Evolutionary conservation across 2,888 invertebrate genomes (phyloP), one percentile per base, ranked within the genome.

Genomic region (Oscheius sp.): DNA sequence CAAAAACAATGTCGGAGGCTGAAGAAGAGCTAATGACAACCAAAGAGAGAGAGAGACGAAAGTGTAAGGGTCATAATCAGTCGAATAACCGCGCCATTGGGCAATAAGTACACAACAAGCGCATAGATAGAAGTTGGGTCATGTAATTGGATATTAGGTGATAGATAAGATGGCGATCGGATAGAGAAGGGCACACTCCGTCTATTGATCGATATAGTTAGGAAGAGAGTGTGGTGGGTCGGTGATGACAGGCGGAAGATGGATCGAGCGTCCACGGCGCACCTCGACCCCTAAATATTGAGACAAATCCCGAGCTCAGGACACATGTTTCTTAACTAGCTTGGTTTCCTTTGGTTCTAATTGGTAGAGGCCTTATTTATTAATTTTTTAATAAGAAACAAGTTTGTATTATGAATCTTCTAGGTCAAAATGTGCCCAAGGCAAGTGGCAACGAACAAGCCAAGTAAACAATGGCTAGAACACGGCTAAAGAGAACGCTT

Each of bases 281-380:
- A 66, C 66, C 66, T 66, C 66, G 66, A 66, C 66, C 66, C 66
- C 66, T 52, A 52, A 66, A 66, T 66, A 66, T 66, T 66, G 66
- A 66, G 66, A 66, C 61, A 61, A 61, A 61, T 61, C 61, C 61
- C 25, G 21, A 9, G 61, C 61, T 61, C 61, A 61, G 58, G 58
- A 58, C 58, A 58, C 58, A 58, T 58, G 58, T 58, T 58, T 35
- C 58, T 25, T 13, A 49, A n/a, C 27, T 58, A 27, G 21, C 9
- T 58, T 27, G 23, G 25, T 58, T n/a, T 9, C 58, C 13, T 58
- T 58, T n/a, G 27, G 29, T n/a, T 18, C 49, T 35, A 35, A 35
- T 35, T 35, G 35, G 3, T 9, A 49, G 49, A n/a, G n/a, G n/a
- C n/a, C n/a, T 21, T 49, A 49, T 13, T 49, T 21, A 18, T 3